Percentiles rank a stretch among this genome's conserved stretches.
Conservation (phyloP, 1,140 invertebrate species). For the Drosophila repletoides region DNA sequence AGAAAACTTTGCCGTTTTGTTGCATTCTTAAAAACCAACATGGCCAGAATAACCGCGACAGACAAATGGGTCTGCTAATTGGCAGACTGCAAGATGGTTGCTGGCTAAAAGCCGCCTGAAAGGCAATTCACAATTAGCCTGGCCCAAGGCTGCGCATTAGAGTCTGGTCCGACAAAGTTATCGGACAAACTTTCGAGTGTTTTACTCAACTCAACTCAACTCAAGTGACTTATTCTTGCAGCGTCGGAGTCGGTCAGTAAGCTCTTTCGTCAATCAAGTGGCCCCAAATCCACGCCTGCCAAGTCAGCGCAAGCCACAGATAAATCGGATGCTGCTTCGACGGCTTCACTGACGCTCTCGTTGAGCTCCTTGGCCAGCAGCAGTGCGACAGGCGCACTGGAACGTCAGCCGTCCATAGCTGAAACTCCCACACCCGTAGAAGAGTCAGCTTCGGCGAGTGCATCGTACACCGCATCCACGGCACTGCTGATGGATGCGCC, state of each 20-base stretch:
- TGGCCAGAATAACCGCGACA: slow-evolving; percentile 27
- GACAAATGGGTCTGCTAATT: slow-evolving; percentile 65
- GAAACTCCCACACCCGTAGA: slow-evolving; percentile 62
- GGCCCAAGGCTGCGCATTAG: slow-evolving; percentile 64
- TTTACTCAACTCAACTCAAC: slow-evolving; percentile 41
- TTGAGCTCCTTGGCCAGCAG: slow-evolving; percentile 68
- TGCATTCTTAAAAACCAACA: slow-evolving; percentile 34
- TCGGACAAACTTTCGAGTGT: slow-evolving; percentile 46
- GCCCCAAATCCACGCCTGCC: slow-evolving; percentile 55
- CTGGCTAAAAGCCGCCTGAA: not conserved
- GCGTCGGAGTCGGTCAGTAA: slow-evolving; percentile 80
- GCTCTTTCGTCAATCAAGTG: slow-evolving; percentile 79
- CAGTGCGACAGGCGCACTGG: slow-evolving; percentile 33
- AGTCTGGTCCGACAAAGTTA: slow-evolving; percentile 68
- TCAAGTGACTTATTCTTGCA: slow-evolving; percentile 49
- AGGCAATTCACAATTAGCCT: slow-evolving; percentile 64
- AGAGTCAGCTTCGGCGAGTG: slow-evolving; percentile 57
- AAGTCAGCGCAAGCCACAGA: slow-evolving; percentile 49
- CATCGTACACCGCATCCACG: slow-evolving; percentile 68
- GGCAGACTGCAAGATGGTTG: slow-evolving; percentile 33
- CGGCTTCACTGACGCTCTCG: slow-evolving; percentile 67
- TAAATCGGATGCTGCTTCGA: slow-evolving; percentile 66
- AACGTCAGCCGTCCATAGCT: slow-evolving; percentile 56
- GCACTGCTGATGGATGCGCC: slow-evolving; percentile 67
- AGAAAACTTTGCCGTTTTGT: slow-evolving; percentile 39